Base-by-base conservation (phyloP, 2,888 invertebrate genomes). In the Disparrhopalites patrizii region DNA sequence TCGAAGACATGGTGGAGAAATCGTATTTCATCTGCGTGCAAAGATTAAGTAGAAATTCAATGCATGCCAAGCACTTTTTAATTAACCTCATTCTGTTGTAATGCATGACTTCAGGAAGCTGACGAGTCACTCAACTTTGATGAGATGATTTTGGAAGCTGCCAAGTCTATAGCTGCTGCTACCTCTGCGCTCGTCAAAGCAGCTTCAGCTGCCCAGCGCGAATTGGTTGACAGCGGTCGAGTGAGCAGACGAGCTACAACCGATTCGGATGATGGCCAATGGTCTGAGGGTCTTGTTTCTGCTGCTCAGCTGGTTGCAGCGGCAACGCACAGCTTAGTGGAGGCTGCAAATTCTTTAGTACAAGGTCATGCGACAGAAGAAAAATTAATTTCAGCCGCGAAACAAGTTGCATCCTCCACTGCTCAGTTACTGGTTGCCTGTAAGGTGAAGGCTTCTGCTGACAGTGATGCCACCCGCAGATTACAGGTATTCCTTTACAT, bases 81-180 rank as follows among this genome's bases (percentile, higher is more conserved):
- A n/a, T n/a, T n/a, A n/a, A n/a, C n/a, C n/a, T n/a, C n/a, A n/a
- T n/a, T n/a, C n/a, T n/a, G n/a, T n/a, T n/a, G n/a, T n/a, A n/a
- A n/a, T n/a, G n/a, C n/a, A 15, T 50, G 15, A 23, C 25, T 28
- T 25, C 81, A 94, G 90, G 90, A 90, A 79, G 86, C 91, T 3
- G 94, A 95, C 78, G 94, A 96, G 79, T 90, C 87, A 72, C 85
- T 98, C 81, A 95, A 95, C 82, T 99, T 99, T 80, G 99, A 99
- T 79, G 98, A 97, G 81, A 96, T 98, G 90, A 99, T 99, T 75
- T 81, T 99, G 76, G 95, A 96, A 79, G 98, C 98, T 0, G 98
- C 98, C 43, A 96, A 96, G 81, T 93, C 93, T 1, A 98, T 99
- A 76, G 93, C 97, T 73, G 90, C 93, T 0, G 99, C 99, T 0